Conservation (phyloP, 1,140 invertebrate genomes). For the Arion vulgaris region DNA sequence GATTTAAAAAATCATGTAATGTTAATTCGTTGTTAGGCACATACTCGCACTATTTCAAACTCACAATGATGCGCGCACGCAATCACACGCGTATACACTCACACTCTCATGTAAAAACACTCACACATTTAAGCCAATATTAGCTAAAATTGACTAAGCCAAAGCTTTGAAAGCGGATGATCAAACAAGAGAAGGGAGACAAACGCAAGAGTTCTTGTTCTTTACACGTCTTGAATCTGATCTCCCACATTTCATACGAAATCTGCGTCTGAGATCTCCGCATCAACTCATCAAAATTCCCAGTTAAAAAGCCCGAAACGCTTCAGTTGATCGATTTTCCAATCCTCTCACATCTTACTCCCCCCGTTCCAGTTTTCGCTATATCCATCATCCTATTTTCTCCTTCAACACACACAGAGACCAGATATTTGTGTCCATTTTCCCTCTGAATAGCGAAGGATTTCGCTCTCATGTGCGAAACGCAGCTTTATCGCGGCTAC, state of each 20-base stretch:
- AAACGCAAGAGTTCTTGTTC: neutral
- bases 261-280: neutral
- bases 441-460: neutral
- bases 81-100: too few species aligned
- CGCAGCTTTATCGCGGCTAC: too few species aligned
- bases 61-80: too few species aligned
- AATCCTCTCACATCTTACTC: neutral
- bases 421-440: slow-evolving; percentile 9
- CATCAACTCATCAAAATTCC: neutral
- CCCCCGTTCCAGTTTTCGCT: neutral
- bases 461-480: neutral
- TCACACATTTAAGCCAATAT: too few species aligned
- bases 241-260: neutral
- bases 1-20: too few species aligned
- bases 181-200: neutral
- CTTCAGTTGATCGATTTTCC: neutral
- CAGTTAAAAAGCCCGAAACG: neutral
- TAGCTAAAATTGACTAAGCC: too few species aligned
- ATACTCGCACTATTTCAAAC: too few species aligned
- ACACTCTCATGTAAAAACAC: too few species aligned
- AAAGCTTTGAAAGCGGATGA: too few species aligned
- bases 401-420: neutral
- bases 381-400: neutral
- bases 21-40: too few species aligned
- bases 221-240: neutral